Evolutionary conservation across 2,113 vertebrate genomes (phyloP), one percentile per base, ranked within the genome.

Genomic region (Sorex fumeus): DNA sequence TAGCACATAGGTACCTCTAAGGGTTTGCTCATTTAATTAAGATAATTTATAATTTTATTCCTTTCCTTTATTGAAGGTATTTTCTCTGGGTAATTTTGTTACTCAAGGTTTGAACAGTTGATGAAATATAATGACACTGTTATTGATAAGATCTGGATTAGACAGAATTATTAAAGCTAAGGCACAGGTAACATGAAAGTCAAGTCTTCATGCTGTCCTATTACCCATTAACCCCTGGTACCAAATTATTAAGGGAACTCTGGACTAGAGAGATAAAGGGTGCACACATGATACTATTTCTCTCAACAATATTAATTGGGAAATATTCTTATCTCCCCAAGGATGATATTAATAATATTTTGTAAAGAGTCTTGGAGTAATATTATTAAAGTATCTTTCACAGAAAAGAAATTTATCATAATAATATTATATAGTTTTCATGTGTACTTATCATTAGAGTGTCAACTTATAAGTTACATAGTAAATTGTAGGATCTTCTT

Each of bases 11-110:
- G 32, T 79, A 27, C 43, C 3, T 16, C 1, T 60, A 72, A 78
- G 19, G 3, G 11, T 80, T 40, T 86, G 8, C 47, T 53, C 43
- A 53, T 15, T 69, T 88, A 64, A 45, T 30, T n/a, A 70, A 69
- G n/a, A 57, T 86, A 83, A 67, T 47, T 45, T 21, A 32, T 53
- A 11, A 78, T 91, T 85, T 91, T 72, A 75, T 74, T 30, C 3
- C 11, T 78, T 90, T 6, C 53, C 15, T 15, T 8, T 76, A 6
- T 28, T 78, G 19, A 25, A 88, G 32, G 19, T 36, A n/a, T 15
- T 34, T 83, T 87, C 43, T 34, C 50, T 71, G 36, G 28, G 16
- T 6, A 34, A 0, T 74, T 62, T 71, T 34, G 0, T 21, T 81
- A 53, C 8, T n/a, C 5, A 76, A 57, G 15, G 0, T 71, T 36